Conservation (phyloP, 1,140 invertebrate species). For the Vollenhovia emeryi region DNA sequence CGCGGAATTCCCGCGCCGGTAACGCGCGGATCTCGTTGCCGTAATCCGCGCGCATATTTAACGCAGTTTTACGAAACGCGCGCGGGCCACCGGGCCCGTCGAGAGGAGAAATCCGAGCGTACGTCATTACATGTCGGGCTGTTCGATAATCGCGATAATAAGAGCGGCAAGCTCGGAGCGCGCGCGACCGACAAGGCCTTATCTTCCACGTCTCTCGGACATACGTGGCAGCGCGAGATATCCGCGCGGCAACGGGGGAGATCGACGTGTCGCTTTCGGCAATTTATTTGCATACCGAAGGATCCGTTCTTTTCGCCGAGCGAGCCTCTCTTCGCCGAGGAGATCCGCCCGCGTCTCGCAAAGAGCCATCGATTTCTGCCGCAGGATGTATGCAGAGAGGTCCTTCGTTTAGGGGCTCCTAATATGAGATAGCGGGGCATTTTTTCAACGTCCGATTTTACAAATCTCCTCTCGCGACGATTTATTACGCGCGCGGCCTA, state of each 20-base stretch:
- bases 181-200: slow-evolving; percentile 7
- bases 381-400: neutral
- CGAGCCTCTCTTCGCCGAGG: neutral
- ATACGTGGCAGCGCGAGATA: slow-evolving; percentile 62
- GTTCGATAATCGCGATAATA: slow-evolving; percentile 50
- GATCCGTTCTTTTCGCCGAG: neutral
- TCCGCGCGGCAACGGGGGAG: slow-evolving; percentile 20
- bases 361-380: neutral
- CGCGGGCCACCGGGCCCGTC: no score
- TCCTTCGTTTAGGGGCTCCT: no score
- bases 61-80: neutral
- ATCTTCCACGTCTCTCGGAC: slow-evolving; percentile 39
- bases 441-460: no score
- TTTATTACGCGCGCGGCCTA: no score
- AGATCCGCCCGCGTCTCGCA: neutral
- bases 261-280: slow-evolving; percentile 36
- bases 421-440: no score
- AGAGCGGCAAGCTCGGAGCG: neutral
- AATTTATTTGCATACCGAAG: slow-evolving; percentile 53
- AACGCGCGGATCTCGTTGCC: neutral
- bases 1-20: neutral
- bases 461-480: no score
- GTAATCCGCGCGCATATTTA: neutral
- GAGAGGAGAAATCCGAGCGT: neutral
- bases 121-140: neutral